Evolutionary conservation across 2,888 invertebrate species (phyloP), one percentile per base, ranked within the genome.

Genomic region (Laspeyria flexula): DNA sequence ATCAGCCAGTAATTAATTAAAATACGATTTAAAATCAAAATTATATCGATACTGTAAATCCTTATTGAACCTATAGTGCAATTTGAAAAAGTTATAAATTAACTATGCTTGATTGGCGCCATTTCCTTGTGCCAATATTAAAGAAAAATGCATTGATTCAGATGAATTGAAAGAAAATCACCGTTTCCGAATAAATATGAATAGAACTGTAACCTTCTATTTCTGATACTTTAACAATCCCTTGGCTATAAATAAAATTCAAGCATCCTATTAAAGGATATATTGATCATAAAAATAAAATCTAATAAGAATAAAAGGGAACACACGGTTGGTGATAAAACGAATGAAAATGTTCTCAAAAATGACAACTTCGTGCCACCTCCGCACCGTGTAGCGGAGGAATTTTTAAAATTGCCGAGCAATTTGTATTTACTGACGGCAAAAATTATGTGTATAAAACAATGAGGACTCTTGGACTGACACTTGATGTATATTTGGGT

Each of bases 291-390:
- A 64, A 67, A 75, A 73, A 73, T 65, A 66, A 73, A 74, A 73
- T 69, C 69, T 73, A 77, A 79, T 79, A 74, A 76, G 71, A 72
- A 73, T 74, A 77, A 79, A 80, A 74, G 62, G 70, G 56, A 73
- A 63, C 66, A 66, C 66, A 62, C 49, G 71, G 55, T 65, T 64
- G 65, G 74, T 60, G 55, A 77, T 80, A 83, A 83, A 83, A 75
- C 67, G 74, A 81, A 83, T 79, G 71, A 75, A 77, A 79, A 71
- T 65, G 71, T 67, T 74, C 65, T 71, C 70, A 77, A 74, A 77
- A 76, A 74, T 62, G 71, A 65, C 67, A 75, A 75, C 69, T 68
- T 65, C 66, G 61, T 68, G 60, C 64, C 69, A 60, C 67, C 53
- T 4, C n/a, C n/a, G 53, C 55, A 3, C 25, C 7, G 25, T 7